Base-by-base conservation (phyloP, 2,797 vertebrate genomes). In the Cyprinella venusta region DNA sequence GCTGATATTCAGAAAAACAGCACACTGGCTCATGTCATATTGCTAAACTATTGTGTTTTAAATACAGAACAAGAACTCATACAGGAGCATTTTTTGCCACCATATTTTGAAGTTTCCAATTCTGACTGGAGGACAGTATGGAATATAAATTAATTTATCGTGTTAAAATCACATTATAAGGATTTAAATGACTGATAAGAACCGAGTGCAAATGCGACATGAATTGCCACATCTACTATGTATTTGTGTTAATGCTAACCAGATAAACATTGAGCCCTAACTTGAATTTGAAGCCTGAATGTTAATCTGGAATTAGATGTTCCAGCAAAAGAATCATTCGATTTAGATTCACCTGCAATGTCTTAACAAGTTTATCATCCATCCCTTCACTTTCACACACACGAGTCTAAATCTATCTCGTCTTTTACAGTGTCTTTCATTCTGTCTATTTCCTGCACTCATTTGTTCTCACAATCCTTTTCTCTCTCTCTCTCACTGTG, bases 371-470 rank as follows among this genome's bases (percentile, higher is more conserved):
- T 42, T 45, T 33, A 42, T 42, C 16, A n/a, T 38, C 30, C 12
- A 59, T 26, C 74, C 74, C 2, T 59, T 40, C 61, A 21, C 21
- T 8, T 30, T 42, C n/a, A 19, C 12, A 71, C 12, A 71, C 24
- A 61, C 16, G 0, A 48, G 18, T 67, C 45, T 71, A 71, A 36
- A n/a, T n/a, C 26, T 0, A 19, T 72, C 19, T 81, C 19, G 59
- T 81, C 30, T 48, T 50, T 81, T 59, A 19, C 24, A 61, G 26
- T 40, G 48, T 76, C 50, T 84, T 65, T 87, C 38, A 38, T 33
- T 83, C 70, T 30, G 33, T 79, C 69, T 59, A 74, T 67, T 30
- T 45, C 79, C 69, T 63, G 52, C 36, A 67, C 69, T 52, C 61
- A 56, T 64, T 75, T 72, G 72, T 65, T 80, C 63, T 36, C 36